Percentiles rank a stretch among this genome's conserved stretches.
These are phyloP conservation scores for Aporophyla nigra DNA, from an alignment of 2,888 invertebrate genomes.

Conservation along the genomic window DNA sequence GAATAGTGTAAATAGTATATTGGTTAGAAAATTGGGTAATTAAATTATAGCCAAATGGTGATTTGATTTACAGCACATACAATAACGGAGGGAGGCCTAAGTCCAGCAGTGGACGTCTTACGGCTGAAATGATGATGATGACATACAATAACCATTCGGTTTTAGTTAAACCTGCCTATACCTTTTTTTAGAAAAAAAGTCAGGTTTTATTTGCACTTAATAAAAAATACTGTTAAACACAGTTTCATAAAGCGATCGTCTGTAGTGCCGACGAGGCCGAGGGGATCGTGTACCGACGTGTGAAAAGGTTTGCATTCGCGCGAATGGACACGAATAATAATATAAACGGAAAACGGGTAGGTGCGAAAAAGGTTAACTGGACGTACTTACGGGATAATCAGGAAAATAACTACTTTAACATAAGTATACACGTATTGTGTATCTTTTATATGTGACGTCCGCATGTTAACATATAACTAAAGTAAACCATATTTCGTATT, in stretches of 20 bases:
- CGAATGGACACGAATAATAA: slow-evolving; percentile 44
- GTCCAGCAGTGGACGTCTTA: no score
- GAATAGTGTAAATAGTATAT: not conserved
- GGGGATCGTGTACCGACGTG: slow-evolving; percentile 15
- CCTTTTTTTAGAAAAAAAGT: not conserved
- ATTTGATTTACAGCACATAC: not conserved
- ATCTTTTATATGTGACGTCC: not conserved
- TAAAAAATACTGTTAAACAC: slow-evolving; percentile 10
- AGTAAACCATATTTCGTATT: slow-evolving; percentile 13
- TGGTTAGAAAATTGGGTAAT: not conserved
- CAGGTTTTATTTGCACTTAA: not conserved
- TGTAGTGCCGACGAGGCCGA: not conserved
- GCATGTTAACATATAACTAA: slow-evolving; percentile 4
- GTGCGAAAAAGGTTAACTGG: slow-evolving; percentile 43
- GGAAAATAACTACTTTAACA: slow-evolving; percentile 15
- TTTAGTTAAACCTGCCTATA: no score
- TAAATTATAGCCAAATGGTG: not conserved
- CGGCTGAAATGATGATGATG: no score
- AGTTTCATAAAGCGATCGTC: slow-evolving; percentile 19
- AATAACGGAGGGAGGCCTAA: no score
- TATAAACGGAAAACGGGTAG: slow-evolving; percentile 27
- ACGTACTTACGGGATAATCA: slow-evolving; percentile 28
- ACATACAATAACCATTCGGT: no score
- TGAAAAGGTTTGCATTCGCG: slow-evolving; percentile 42
- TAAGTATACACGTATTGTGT: not conserved